Percentiles rank a stretch among this genome's conserved stretches.
Evolutionary conservation across 2,113 vertebrate genomes (phyloP).

Genomic region (Poecilia latipinna): DNA sequence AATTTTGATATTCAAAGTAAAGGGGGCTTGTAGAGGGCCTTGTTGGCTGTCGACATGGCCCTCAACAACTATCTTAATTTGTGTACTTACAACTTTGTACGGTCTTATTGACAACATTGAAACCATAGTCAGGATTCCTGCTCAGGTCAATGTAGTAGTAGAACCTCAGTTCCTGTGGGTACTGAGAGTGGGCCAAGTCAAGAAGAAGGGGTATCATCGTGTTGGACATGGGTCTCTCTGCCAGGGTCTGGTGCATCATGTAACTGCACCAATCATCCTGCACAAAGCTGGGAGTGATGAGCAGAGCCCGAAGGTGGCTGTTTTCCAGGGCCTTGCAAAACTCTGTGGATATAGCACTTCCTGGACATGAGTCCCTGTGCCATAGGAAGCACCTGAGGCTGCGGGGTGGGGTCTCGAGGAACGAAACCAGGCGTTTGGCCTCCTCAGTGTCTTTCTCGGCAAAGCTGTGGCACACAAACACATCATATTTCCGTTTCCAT

Average conservation of each 20-base stretch:
- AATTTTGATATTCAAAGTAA: neutral
- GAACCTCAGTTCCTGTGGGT: slow-evolving; percentile 85
- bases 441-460: slow-evolving; percentile 79
- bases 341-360: slow-evolving; percentile 80
- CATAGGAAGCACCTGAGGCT: slow-evolving; percentile 87
- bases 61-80: neutral
- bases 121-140: slow-evolving; percentile 69
- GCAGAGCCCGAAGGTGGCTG: slow-evolving; percentile 87
- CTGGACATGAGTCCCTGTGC: slow-evolving; percentile 78
- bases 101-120: slow-evolving; percentile 76
- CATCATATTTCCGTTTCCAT: slow-evolving; percentile 82
- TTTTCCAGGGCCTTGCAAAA: slow-evolving; percentile 81
- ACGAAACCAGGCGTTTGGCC: slow-evolving; percentile 81
- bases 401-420: slow-evolving; percentile 78
- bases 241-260: slow-evolving; percentile 89
- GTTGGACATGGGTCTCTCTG: slow-evolving; percentile 79
- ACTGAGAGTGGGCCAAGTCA: slow-evolving; percentile 76
- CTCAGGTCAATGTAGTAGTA: slow-evolving; percentile 81
- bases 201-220: slow-evolving; percentile 85
- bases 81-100: slow-evolving; percentile 83
- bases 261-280: slow-evolving; percentile 87
- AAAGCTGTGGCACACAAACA: slow-evolving; percentile 87
- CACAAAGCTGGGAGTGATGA: slow-evolving; percentile 86
- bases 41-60: too few relatives aligned
- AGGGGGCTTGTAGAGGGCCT: neutral